Base-by-base conservation (phyloP, 2,888 invertebrate genomes). In the Globia sparganii region DNA sequence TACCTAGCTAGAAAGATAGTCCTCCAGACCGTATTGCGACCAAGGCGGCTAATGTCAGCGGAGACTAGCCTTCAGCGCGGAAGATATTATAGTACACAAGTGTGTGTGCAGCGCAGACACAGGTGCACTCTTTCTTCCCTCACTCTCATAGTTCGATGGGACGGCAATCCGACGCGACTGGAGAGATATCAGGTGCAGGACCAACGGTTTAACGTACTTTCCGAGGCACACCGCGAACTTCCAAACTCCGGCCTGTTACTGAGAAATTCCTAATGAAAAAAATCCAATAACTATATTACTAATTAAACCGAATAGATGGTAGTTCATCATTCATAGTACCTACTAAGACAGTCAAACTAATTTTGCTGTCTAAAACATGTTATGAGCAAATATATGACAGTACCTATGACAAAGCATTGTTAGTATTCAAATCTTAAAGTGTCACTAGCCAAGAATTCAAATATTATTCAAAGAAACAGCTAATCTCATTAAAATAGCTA, bases 401-500 rank as follows among this genome's bases (percentile, higher is more conserved):
- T 65, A 49, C 2, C n/a, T 21, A 15, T 53, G 37, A 46, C 43
- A 21, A 59, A 83, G 21, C 40, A 21, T 25, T 34, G 28, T 59
- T 15, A 2, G 5, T 15, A 49, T 40, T 68, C 2, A 43, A 46
- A 61, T 58, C 25, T 34, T 1, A 25, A 69, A 70, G 40, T 34
- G 18, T 31, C 28, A 68, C 4, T 67, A 13, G 46, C n/a, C 49
- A 68, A 62, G 40, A 69, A 71, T 65, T 73, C 65, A 49, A 43
- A 28, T n/a, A 66, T 59, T 70, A 49, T 83, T 82, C 79, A 80
- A 66, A 74, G 73, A 79, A 80, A 69, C 40, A 58, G 58, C 78
- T 86, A 88, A 84, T 87, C 66, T 81, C 78, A 85, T 87, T 85
- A 70, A 80, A 83, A 80, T 84, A 58, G 66, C 74, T 65, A 72